These are phyloP conservation scores for Panulirus ornatus DNA, from an alignment of 1,140 invertebrate genomes.

Conservation along the genomic window DNA sequence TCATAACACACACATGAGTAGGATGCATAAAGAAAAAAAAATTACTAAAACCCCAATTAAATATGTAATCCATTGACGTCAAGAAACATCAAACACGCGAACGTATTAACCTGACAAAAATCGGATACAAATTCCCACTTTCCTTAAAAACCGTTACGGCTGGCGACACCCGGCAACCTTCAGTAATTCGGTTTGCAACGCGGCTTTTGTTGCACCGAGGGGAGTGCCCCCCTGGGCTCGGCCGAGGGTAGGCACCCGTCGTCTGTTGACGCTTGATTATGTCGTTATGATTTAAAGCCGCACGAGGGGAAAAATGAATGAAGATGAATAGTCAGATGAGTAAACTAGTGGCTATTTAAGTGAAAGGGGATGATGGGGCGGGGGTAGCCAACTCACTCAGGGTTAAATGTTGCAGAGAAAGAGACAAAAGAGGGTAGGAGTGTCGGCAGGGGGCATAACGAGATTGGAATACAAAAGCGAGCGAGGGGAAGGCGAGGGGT, in stretches of 20 bases:
- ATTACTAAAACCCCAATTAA: too few relatives aligned
- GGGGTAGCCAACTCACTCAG: not conserved
- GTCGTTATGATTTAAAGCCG: conserved; percentile 58
- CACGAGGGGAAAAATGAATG: conserved; percentile 21
- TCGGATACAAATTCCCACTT: too few relatives aligned
- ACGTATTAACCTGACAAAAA: too few relatives aligned
- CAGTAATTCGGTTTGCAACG: conserved; percentile 58
- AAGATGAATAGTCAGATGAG: conserved; percentile 35
- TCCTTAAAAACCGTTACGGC: not conserved
- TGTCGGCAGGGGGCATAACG: not conserved
- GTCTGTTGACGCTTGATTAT: conserved; percentile 51
- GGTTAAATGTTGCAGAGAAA: not conserved
- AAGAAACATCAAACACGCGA: too few relatives aligned
- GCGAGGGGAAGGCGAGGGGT: not conserved
- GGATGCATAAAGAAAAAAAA: too few relatives aligned
- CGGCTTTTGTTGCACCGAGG: conserved; percentile 53
- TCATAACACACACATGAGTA: too few relatives aligned
- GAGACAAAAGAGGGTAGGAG: not conserved
- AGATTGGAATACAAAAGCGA: not conserved
- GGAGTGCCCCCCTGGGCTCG: conserved; percentile 25
- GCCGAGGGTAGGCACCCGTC: conserved; percentile 28
- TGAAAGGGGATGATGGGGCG: not conserved
- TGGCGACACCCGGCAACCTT: conserved; percentile 15
- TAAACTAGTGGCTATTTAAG: not conserved
- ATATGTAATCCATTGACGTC: too few relatives aligned